Evolutionary conservation across 2,797 vertebrate genomes (phyloP), one percentile per base, ranked within the genome.

Genomic region (Ctenochaetus hawaiiensis): DNA sequence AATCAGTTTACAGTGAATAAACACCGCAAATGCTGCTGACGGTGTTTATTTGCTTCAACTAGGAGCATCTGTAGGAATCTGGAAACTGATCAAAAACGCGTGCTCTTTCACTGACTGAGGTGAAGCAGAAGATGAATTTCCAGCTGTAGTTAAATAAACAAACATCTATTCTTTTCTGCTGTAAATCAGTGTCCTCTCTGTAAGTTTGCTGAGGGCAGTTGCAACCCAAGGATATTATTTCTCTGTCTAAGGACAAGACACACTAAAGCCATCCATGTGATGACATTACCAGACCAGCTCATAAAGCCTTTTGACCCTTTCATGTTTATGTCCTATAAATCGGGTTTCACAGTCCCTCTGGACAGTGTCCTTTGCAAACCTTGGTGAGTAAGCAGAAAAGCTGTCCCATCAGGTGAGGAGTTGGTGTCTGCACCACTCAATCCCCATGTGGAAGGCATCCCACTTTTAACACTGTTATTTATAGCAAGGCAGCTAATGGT

Each of bases 241-340:
- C 41, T 78, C 65, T 69, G 49, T 54, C 14, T 0, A 44, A 56
- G 61, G 70, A 66, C 37, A 78, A 77, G 77, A 73, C 78, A 67
- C 61, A 56, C 52, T 52, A 78, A 63, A 51, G 52, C 6, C 52
- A 75, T 64, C 64, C 54, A 22, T 80, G 59, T 88, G 83, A 92
- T 85, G 78, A 75, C 71, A 75, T 79, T 83, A 61, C 76, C 89
- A 91, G 86, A 54, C 48, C 66, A 67, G 8, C 82, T 75, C 78
- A 62, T 89, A 72, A 87, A 85, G 18, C 53, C 58, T 49, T 77
- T 59, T 82, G 60, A 83, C 14, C 44, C 76, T 80, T 88, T 83
- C 22, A 74, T 75, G 67, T 86, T 77, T 75, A 75, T 57, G 58
- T 65, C 69, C 82, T 8, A 75, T 85, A 88, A 91, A 89, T 87